Conservation (phyloP, 2,113 vertebrate species). For the Psammodynastes pulverulentus region DNA sequence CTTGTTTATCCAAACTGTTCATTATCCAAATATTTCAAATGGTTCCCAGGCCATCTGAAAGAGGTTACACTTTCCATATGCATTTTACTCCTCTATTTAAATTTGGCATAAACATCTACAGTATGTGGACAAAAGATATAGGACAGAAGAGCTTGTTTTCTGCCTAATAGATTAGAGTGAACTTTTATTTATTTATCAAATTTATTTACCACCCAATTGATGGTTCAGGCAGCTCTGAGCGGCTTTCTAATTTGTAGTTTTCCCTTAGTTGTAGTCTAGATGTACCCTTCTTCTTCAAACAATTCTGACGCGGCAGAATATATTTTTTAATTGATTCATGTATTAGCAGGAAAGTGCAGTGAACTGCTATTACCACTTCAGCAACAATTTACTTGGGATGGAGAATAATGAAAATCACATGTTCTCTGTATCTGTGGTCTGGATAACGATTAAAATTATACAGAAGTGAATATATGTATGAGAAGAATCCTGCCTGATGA, state of each 20-base stretch:
- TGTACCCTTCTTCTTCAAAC: neutral
- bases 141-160: neutral
- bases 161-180: neutral
- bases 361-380: neutral
- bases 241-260: neutral
- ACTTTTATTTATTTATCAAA: neutral
- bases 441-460: neutral
- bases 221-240: neutral
- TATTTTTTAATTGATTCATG: neutral
- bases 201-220: neutral
- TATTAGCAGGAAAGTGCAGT: neutral
- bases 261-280: neutral
- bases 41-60: conserved; percentile 13
- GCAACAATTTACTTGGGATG: neutral
- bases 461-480: neutral
- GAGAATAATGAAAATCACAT: neutral
- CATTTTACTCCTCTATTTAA: conserved; percentile 3
- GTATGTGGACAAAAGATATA: neutral
- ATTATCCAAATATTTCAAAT: conserved; percentile 22
- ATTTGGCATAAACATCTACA: conserved; percentile 16
- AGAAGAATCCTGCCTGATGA: neutral
- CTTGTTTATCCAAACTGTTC: conserved; percentile 16
- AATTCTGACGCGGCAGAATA: neutral
- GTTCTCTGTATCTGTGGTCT: neutral
- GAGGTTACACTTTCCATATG: neutral